Evolutionary conservation across 2,888 invertebrate species (phyloP).

Genomic region (Prosapia bicincta): DNA sequence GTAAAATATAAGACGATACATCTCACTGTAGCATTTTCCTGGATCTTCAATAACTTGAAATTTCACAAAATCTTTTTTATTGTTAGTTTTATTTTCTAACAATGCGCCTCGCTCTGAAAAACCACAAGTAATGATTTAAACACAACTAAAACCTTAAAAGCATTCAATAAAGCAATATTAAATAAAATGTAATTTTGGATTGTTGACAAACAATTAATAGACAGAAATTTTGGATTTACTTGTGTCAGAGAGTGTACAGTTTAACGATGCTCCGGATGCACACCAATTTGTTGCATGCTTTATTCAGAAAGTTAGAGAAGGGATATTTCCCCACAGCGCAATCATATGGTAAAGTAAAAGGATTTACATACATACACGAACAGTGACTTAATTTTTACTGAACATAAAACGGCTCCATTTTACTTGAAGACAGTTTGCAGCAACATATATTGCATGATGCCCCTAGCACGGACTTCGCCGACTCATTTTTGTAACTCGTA

Average conservation of each 20-base stretch:
- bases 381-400: not conserved
- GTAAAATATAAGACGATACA: too few species aligned
- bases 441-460: not conserved
- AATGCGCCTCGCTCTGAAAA: too few species aligned
- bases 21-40: too few species aligned
- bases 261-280: not conserved
- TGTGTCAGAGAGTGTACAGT: not conserved
- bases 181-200: too few species aligned
- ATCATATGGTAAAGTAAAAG: not conserved
- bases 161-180: too few species aligned
- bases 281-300: not conserved
- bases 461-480: not conserved
- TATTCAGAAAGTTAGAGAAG: not conserved
- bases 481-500: not conserved
- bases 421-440: not conserved
- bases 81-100: too few species aligned
- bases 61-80: too few species aligned
- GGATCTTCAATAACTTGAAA: too few species aligned
- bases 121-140: too few species aligned
- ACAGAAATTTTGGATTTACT: too few species aligned
- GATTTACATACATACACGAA: not conserved
- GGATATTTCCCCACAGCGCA: not conserved
- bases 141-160: too few species aligned
- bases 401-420: not conserved
- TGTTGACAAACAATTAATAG: too few species aligned